Base-by-base conservation (phyloP, 2,888 invertebrate genomes). In the Harpagoxenus sublaevis region DNA sequence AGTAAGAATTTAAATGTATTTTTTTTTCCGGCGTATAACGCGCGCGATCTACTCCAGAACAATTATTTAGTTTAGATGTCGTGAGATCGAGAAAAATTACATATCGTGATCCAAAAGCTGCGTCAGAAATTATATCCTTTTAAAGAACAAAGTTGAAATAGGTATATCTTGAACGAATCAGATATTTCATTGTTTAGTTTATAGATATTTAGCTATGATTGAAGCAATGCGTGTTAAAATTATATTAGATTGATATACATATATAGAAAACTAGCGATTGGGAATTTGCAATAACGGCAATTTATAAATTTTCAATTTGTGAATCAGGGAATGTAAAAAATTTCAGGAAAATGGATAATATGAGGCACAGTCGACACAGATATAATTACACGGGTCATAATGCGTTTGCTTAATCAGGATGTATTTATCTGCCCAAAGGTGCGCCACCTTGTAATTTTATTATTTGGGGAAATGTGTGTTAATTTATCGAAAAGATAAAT, bases 401-500 rank as follows among this genome's bases (percentile, higher is more conserved):
- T 68, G 15, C 1, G 15, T 18, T 55, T 8, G 23, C 10, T 78
- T 79, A 60, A 71, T 79, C 48, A 79, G 23, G 28, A 53, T 53
- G 53, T 66, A 78, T 31, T 78, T 78, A 78, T 78, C 53, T 23
- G 23, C 23, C 23, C 23, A 23, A 23, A 23, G 23, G 23, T n/a
- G n/a, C 23, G 23, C 23, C 23, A 23, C 23, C 23, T 23, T 23
- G 23, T 23, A 23, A 23, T 23, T 23, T 23, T 23, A 23, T 23
- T 23, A 23, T 23, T 23, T 23, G 23, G 23, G 23, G 23, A 23
- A 23, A 23, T 23, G 23, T 23, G 23, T 23, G 23, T 23, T 23
- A 23, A 23, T 23, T 23, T 78, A 78, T 78, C 53, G 18, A 48
- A 79, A 48, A 60, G 60, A 57, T 68, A 68, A 60, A 79, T 71